Evolutionary conservation across 2,888 invertebrate species (phyloP).

Genomic region (Syrista parreyssii): DNA sequence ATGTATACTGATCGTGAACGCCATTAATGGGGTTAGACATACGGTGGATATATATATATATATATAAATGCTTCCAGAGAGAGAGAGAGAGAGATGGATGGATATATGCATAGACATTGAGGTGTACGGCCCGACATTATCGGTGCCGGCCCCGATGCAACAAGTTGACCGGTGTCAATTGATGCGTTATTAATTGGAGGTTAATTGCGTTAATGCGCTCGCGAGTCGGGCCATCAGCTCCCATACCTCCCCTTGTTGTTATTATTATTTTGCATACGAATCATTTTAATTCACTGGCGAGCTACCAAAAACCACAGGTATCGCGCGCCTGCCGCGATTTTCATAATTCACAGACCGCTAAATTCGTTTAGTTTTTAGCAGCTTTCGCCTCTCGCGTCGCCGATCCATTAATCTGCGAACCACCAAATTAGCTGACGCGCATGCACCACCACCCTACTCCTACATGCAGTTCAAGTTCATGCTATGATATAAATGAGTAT

Average conservation of each 20-base stretch:
- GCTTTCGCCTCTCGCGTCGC: slow-evolving; percentile 3
- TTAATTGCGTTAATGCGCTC: slow-evolving; percentile 65
- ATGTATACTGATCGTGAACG: slow-evolving; percentile 1
- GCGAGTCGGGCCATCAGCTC: slow-evolving; percentile 29
- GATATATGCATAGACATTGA: slow-evolving; percentile 24
- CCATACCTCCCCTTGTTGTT: slow-evolving; percentile 42
- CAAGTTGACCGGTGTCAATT: slow-evolving; percentile 65
- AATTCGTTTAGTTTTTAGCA: slow-evolving; percentile 56
- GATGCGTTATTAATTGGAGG: slow-evolving; percentile 66
- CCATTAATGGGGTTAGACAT: neutral
- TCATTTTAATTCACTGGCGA: slow-evolving; percentile 59
- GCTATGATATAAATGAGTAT: neutral
- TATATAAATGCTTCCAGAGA: slow-evolving; percentile 22
- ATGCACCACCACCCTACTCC: slow-evolving; percentile 2
- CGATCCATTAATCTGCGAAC: slow-evolving; percentile 2
- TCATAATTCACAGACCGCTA: slow-evolving; percentile 63
- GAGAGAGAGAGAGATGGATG: slow-evolving; percentile 21
- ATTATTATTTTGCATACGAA: slow-evolving; percentile 58
- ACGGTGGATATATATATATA: slow-evolving; percentile 22
- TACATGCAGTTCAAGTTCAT: neutral
- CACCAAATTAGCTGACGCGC: neutral
- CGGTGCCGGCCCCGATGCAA: slow-evolving; percentile 56
- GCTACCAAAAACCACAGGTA: slow-evolving; percentile 49
- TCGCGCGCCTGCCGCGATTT: slow-evolving; percentile 50
- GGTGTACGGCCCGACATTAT: slow-evolving; percentile 49